phyloP scores from a whole-genome alignment of 1,140 invertebrate genomes.

The Lepidurus couesii region DNA sequence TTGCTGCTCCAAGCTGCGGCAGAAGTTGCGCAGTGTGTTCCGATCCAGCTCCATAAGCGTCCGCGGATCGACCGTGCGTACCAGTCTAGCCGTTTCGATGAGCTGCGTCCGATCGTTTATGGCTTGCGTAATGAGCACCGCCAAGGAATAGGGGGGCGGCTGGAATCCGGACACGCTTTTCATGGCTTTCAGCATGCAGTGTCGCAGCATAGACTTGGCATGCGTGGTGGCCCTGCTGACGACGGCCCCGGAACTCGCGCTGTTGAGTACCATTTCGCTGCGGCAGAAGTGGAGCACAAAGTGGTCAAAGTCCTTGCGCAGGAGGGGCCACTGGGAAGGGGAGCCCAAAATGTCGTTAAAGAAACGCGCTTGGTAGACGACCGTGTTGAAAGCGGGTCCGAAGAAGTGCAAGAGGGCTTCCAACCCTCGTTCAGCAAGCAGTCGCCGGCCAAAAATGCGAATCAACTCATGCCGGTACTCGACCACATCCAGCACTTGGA shows the following conservation, averaged over 20 bases:
- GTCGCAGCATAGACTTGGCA: background rate
- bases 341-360: background rate
- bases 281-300: conserved; percentile 7
- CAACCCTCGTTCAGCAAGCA: background rate
- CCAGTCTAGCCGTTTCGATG: background rate
- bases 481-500: background rate
- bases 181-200: background rate
- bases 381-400: background rate
- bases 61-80: background rate
- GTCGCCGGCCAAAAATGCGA: background rate
- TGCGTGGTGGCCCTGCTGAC: background rate
- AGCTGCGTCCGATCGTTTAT: background rate
- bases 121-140: background rate
- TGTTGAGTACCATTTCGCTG: background rate
- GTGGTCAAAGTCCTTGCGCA: background rate
- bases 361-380: background rate
- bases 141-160: background rate
- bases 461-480: background rate
- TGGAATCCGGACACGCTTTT: background rate
- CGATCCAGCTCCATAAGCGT: background rate
- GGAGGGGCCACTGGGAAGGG: background rate
- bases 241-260: background rate
- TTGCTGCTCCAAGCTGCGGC: background rate
- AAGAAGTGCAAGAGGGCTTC: background rate
- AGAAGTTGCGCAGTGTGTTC: background rate